Evolutionary conservation across 1,140 invertebrate species (phyloP).

Genomic region (Spodoptera litura): DNA sequence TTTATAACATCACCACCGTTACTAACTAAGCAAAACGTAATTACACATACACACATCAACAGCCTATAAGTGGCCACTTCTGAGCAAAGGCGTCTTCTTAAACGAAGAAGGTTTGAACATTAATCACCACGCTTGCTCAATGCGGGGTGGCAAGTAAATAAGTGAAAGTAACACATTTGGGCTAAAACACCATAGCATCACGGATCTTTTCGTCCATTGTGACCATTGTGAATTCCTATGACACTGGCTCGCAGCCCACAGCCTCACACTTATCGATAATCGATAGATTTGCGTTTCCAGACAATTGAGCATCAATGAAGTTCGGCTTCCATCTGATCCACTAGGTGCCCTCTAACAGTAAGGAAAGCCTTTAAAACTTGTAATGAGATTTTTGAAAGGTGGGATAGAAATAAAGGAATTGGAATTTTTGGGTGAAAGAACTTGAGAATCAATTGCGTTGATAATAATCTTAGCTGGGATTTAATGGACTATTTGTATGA

Average conservation of each 20-base stretch:
- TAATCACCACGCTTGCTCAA: too few relatives aligned
- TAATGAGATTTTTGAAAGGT: conserved; percentile 32
- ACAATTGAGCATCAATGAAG: conserved; percentile 41
- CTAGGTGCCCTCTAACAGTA: background rate
- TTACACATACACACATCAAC: too few relatives aligned
- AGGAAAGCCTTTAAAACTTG: conserved; percentile 4
- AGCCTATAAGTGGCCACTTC: too few relatives aligned
- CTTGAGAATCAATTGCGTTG: conserved; percentile 4
- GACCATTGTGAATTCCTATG: background rate
- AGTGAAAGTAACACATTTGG: too few relatives aligned
- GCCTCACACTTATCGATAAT: conserved; percentile 36
- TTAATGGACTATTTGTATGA: too few relatives aligned
- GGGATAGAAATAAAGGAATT: background rate
- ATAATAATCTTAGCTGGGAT: background rate
- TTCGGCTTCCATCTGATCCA: conserved; percentile 20
- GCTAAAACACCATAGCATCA: too few relatives aligned
- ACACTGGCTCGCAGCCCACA: background rate
- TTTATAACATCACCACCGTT: too few relatives aligned
- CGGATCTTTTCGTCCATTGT: background rate
- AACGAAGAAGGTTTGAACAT: too few relatives aligned
- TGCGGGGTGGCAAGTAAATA: too few relatives aligned
- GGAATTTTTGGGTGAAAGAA: background rate
- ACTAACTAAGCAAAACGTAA: too few relatives aligned
- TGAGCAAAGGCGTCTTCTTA: too few relatives aligned
- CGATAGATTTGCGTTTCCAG: conserved; percentile 42